Evolutionary conservation across 2,888 invertebrate species (phyloP), one percentile per base, ranked within the genome.

Genomic region (Elgonia sp.): DNA sequence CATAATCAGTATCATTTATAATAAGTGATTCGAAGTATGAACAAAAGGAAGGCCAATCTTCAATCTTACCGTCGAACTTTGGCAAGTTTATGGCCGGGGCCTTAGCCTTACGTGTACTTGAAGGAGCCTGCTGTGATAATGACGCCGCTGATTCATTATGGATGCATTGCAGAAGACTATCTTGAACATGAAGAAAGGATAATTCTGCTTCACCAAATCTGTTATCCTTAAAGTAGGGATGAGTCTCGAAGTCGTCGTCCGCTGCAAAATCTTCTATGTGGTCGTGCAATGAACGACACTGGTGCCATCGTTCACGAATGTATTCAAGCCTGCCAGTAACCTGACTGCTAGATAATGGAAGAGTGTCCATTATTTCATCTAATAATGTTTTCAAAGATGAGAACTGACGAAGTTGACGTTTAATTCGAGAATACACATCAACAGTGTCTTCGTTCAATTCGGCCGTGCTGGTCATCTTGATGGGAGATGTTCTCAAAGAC

Each of bases 11-110:
- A 62, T 76, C 12, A 62, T 76, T 29, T 3, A 29, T 29, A 29
- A 29, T 29, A 29, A 29, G 29, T 1, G 29, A 29, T 5, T 29
- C 29, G n/a, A 62, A 76, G 21, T 76, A 62, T 14, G 60, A 60
- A 37, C 21, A 14, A 46, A 76, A 76, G 29, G 60, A 50, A 20
- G 39, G 29, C 75, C 75, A 76, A 37, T 76, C 62, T 14, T 18
- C 50, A 60, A 62, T 42, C 14, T 55, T 42, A 40, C 75, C 75
- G 29, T 57, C 40, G 40, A 62, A 76, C 0, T 18, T 37, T n/a
- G 62, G 75, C 29, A 72, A 55, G 12, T 46, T 46, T 14, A 46
- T 46, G 16, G 46, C 12, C 12, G 46, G 46, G 7, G 46, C 46
- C 16, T 46, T 46, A 46, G 16, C 46, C 7, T 16, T 10, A 46